Evolutionary conservation across 2,113 vertebrate genomes (phyloP).

Genomic region (Seriola dumerili): DNA sequence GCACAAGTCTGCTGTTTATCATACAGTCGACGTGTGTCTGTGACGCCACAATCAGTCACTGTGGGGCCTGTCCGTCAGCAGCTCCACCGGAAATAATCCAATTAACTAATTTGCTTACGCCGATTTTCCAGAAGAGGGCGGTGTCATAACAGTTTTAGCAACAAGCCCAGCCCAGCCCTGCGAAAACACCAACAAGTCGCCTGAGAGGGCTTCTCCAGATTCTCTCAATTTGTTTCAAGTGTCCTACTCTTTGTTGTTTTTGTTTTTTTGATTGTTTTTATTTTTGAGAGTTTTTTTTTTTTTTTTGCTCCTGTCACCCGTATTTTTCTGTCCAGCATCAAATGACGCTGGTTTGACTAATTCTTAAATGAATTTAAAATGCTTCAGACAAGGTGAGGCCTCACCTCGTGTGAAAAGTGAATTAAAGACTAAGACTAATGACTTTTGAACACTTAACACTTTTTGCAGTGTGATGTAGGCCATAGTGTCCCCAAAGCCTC

Average conservation of each 20-base stretch:
- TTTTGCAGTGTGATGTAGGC: constrained; percentile 29
- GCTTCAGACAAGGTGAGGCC: background rate
- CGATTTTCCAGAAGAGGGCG: constrained; percentile 80
- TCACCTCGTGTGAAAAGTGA: background rate
- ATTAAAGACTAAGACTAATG: constrained; percentile 3
- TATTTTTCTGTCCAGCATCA: background rate
- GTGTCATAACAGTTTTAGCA: constrained; percentile 71
- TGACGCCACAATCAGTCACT: background rate
- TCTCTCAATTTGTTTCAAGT: background rate
- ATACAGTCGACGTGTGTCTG: background rate
- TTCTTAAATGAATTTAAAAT: background rate
- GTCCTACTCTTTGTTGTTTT: background rate
- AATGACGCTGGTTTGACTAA: background rate
- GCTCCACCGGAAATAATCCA: constrained; percentile 56
- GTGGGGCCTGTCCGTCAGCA: background rate
- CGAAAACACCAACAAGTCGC: constrained; percentile 13
- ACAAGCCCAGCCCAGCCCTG: constrained; percentile 16
- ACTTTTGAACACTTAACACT: constrained; percentile 4
- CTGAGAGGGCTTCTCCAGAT: background rate
- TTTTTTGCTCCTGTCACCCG: rapidly evolving
- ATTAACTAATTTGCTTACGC: constrained; percentile 69
- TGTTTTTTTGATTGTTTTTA: background rate
- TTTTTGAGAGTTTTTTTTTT: background rate
- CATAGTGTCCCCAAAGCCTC: constrained; percentile 17
- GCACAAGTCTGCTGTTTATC: background rate